Evolutionary conservation across 2,888 invertebrate species (phyloP), one percentile per base, ranked within the genome.

Genomic region (Taphrorychus bicolor): DNA sequence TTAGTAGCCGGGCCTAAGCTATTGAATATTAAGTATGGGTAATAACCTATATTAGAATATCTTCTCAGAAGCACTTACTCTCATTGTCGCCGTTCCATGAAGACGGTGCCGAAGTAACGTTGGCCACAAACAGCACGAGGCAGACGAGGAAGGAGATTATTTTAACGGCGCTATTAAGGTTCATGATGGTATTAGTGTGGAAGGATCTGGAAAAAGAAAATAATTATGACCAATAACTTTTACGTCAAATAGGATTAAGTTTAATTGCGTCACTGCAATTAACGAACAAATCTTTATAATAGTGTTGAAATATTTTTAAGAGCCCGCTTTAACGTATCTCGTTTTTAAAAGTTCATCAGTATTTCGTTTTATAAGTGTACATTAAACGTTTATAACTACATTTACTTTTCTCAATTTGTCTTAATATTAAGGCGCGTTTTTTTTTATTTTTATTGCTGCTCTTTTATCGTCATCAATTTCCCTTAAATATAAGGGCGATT

Each of bases 81-180:
- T 82, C 82, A 69, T 81, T 80, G 70, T 82, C 82, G 53, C 79
- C 74, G 14, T 62, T 51, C 71, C 80, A 82, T 42, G 78, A 73
- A 17, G 80, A 79, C 22, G 82, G 81, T 62, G 81, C 79, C 48
- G 79, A 71, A 49, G 78, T 77, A 23, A 81, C 75, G 71, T 80
- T 79, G 60, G 81, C 77, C 24, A 80, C 72, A 52, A 81, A 74
- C 62, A 82, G 71, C 64, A 81, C 73, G 41, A 81, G 70, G 65
- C 80, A 80, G 60, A 81, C 74, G 51, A 79, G 74, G 24, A 79
- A 74, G 67, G 80, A 80, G 71, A 82, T 76, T 66, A 78, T 77
- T 73, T 77, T 81, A 71, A 82, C 71, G 54, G 76, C 74, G 14
- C 70, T 63, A 32, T 32, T 70, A 51, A 70, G 61, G 64, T 71